Evolutionary conservation across 2,113 vertebrate genomes (phyloP).

Genomic region (Phodopus roborovskii): DNA sequence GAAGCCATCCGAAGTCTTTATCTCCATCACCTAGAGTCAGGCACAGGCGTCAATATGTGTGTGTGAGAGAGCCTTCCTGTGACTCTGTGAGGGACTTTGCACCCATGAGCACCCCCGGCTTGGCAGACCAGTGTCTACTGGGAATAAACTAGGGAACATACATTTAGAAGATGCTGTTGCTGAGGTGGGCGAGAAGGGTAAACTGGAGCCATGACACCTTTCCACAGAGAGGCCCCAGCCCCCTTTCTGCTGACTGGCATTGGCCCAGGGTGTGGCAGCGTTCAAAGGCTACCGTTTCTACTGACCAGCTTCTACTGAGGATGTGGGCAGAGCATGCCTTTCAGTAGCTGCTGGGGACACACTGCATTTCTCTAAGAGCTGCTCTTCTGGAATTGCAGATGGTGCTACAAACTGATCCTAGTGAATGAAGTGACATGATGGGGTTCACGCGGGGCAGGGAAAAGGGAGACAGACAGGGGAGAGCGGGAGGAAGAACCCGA

Average conservation of each 20-base stretch:
- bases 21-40: slow-evolving; percentile 42
- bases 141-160: slow-evolving; percentile 68
- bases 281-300: background rate
- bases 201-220: background rate
- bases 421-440: background rate
- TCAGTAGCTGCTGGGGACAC: background rate
- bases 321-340: background rate
- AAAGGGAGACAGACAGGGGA: background rate
- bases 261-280: background rate
- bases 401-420: background rate
- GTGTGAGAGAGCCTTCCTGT: background rate
- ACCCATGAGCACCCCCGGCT: slow-evolving; percentile 21
- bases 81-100: slow-evolving; percentile 1
- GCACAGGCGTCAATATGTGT: background rate
- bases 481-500: background rate
- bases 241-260: background rate
- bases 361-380: background rate
- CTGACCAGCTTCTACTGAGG: background rate
- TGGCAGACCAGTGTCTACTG: background rate
- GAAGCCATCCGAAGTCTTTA: background rate
- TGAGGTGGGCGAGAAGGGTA: background rate
- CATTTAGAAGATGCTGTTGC: slow-evolving; percentile 49
- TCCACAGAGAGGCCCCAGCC: background rate
- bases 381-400: background rate
- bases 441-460: background rate